These are phyloP conservation scores for Heliconius hermathena DNA, from an alignment of 1,140 invertebrate genomes.

Conservation along the genomic window DNA sequence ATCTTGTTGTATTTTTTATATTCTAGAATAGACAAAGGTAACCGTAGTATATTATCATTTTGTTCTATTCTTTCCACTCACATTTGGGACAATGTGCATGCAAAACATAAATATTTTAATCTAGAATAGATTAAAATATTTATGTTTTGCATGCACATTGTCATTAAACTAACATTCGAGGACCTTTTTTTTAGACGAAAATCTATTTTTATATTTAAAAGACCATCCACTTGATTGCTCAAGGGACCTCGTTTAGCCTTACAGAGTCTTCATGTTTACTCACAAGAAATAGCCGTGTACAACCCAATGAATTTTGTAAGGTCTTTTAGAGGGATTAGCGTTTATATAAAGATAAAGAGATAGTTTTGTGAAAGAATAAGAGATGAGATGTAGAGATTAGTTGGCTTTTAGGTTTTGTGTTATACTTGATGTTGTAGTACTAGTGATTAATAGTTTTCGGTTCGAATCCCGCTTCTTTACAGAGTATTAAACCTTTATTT, in stretches of 20 bases:
- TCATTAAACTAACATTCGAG: not conserved
- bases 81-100: not conserved
- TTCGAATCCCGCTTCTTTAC: too few species aligned
- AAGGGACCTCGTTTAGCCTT: constrained; percentile 29
- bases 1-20: not conserved
- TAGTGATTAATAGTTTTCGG: not conserved
- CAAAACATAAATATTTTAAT: too few species aligned
- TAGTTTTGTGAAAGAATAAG: not conserved
- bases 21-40: not conserved
- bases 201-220: constrained; percentile 31
- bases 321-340: constrained; percentile 11
- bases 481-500: too few species aligned
- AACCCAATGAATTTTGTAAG: constrained; percentile 29
- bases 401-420: not conserved
- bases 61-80: not conserved
- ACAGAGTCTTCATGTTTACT: constrained; percentile 32
- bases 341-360: constrained; percentile 15
- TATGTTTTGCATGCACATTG: too few species aligned
- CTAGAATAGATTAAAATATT: too few species aligned
- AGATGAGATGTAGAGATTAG: not conserved
- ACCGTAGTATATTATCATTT: not conserved
- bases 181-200: not conserved
- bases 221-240: constrained; percentile 25
- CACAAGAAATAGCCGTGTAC: constrained; percentile 33
- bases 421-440: not conserved